Evolutionary conservation across 1,140 invertebrate genomes (phyloP), one percentile per base, ranked within the genome.

Genomic region (Drosophila sproati): DNA sequence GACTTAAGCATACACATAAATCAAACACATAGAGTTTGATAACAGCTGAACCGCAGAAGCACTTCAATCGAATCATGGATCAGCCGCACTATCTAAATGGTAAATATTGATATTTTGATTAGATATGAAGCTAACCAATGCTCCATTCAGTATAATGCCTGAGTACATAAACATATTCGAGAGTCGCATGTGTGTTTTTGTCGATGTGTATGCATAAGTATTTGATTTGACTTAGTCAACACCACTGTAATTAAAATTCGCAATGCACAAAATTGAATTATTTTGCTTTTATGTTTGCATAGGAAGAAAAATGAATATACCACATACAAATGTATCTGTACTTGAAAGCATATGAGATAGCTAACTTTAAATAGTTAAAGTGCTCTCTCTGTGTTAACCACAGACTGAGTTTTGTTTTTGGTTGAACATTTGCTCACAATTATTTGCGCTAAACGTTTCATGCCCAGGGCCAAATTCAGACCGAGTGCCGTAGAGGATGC

Each of bases 81-180:
- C 57, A 47, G 51, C 32, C 51, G 12, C 71, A 45, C 35, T 51
- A 48, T 56, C 51, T 51, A 55, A 37, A 45, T 50, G 56, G 73
- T 69, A 83, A 88, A 88, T 88, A 88, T 88, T 82, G 73, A 88
- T 88, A 71, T 74, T 87, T 87, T 80, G 73, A 77, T 83, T 80
- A 67, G 48, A 71, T 80, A 88, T 88, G 60, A 59, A 74, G 59
- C 52, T 60, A 67, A 59, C 72, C 66, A 50, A 73, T 70, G 59
- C 35, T 47, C 37, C 12, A 68, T 12, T 7, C 59, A 54, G 61
- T 67, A 8, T 32, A 70, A 70, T 73, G 54, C 69, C 28, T 68
- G 61, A 60, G 20, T 51, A 59, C 12, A n/a, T n/a, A 20, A 20
- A 20, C 20, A 20, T 20, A 20, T 20, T 20, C 20, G 2, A 7